Conservation (phyloP, 2,113 vertebrate genomes). For the Poicephalus meyeri region DNA sequence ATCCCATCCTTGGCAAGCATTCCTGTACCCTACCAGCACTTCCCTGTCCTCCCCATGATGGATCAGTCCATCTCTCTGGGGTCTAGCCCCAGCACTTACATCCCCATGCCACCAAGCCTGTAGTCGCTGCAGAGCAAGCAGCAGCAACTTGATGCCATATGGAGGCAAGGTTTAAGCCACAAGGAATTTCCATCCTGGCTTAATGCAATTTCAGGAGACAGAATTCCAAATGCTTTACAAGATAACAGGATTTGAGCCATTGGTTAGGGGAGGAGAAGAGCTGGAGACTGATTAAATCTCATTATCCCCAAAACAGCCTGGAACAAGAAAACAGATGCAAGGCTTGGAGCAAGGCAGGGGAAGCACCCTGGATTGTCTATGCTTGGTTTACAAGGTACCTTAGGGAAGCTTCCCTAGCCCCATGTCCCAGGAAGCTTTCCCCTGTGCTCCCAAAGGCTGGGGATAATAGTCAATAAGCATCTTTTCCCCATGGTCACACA, state of each 20-base stretch:
- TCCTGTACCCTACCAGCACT: neutral
- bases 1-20: neutral
- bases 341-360: neutral
- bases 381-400: fast-evolving
- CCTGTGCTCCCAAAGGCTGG: neutral
- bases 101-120: neutral
- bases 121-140: neutral
- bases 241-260: constrained; percentile 35
- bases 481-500: neutral
- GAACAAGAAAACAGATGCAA: neutral
- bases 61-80: fast-evolving
- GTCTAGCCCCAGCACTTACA: fast-evolving
- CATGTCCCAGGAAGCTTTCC: fast-evolving
- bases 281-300: neutral
- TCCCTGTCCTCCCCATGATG: neutral
- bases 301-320: neutral
- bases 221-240: neutral
- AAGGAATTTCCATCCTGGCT: constrained; percentile 18
- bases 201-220: neutral
- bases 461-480: neutral
- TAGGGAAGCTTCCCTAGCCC: neutral
- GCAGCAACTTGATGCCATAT: fast-evolving
- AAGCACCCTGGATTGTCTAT: fast-evolving
- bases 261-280: neutral
- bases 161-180: neutral